These are phyloP conservation scores for Catajapyx aquilonaris DNA, from an alignment of 1,140 invertebrate genomes.

Conservation along the genomic window DNA sequence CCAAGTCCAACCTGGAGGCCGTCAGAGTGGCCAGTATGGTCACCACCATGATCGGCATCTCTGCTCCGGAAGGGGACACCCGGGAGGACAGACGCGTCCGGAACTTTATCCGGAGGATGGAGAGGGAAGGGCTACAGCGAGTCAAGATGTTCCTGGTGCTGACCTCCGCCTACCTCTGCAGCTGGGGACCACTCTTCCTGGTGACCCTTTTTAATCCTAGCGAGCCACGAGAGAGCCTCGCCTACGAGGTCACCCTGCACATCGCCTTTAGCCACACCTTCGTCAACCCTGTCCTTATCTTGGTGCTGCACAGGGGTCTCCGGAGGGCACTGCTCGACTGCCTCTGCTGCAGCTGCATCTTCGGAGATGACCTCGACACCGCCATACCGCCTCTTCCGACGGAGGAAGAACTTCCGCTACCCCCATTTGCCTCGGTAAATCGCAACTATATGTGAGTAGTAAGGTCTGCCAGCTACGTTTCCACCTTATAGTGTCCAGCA, in stretches of 20 bases:
- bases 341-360: slow-evolving; percentile 46
- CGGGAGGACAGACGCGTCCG: slow-evolving; percentile 50
- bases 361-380: slow-evolving; percentile 33
- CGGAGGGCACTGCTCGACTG: slow-evolving; percentile 38
- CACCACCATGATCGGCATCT: slow-evolving; percentile 46
- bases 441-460: slow-evolving; percentile 10
- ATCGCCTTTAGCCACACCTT: slow-evolving; percentile 72
- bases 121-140: slow-evolving; percentile 48
- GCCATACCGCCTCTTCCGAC: slow-evolving; percentile 18
- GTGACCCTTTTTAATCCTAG: slow-evolving; percentile 55
- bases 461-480: slow-evolving; percentile 17
- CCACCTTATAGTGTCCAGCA: too few relatives aligned
- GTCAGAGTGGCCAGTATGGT: slow-evolving; percentile 48
- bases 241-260: slow-evolving; percentile 59
- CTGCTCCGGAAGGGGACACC: slow-evolving; percentile 6
- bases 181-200: slow-evolving; percentile 74
- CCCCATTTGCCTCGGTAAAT: slow-evolving; percentile 7
- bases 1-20: slow-evolving; percentile 46
- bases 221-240: slow-evolving; percentile 39
- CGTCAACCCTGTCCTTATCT: slow-evolving; percentile 59
- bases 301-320: slow-evolving; percentile 53
- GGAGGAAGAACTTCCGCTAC: not conserved
- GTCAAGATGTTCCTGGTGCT: slow-evolving; percentile 71
- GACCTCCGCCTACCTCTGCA: slow-evolving; percentile 59
- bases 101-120: slow-evolving; percentile 52